Conservation (phyloP, 2,888 invertebrate species). For the Drosophila greeni region DNA sequence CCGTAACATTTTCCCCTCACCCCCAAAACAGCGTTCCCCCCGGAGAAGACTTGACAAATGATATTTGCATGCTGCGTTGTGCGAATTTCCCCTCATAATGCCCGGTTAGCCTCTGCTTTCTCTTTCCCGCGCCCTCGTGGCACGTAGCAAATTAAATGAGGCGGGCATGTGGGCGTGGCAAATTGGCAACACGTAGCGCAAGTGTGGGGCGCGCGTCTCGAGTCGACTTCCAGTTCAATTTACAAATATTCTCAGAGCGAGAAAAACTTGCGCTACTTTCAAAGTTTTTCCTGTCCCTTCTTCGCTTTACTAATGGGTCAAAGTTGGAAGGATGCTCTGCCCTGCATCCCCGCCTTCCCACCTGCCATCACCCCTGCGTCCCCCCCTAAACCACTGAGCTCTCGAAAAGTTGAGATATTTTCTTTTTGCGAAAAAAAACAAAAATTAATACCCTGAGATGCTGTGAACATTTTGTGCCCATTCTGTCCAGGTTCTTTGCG, state of each 20-base stretch:
- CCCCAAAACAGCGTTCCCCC: slow-evolving; percentile 1
- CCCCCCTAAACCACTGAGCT: slow-evolving; percentile 57
- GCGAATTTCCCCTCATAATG: slow-evolving; percentile 29
- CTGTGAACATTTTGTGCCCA: slow-evolving; percentile 53
- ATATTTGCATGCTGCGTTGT: slow-evolving; percentile 67
- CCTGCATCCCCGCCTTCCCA: slow-evolving; percentile 22
- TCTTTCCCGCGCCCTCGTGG: slow-evolving; percentile 3
- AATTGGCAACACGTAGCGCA: slow-evolving; percentile 59
- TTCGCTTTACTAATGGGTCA: slow-evolving; percentile 53
- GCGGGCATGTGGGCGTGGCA: slow-evolving; percentile 47
- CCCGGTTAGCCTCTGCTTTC: slow-evolving; percentile 32
- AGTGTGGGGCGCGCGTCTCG: slow-evolving; percentile 19
- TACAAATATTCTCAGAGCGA: slow-evolving; percentile 51
- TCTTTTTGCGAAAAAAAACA: background rate
- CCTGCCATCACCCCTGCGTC: slow-evolving; percentile 1
- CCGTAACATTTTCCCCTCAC: slow-evolving; percentile 9
- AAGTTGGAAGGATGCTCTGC: slow-evolving; percentile 62
- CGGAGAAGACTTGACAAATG: slow-evolving; percentile 27
- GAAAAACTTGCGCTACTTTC: slow-evolving; percentile 55
- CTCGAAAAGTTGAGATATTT: slow-evolving; percentile 63
- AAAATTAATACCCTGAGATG: slow-evolving; percentile 52
- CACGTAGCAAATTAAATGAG: slow-evolving; percentile 67
- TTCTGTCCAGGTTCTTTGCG: slow-evolving; percentile 13
- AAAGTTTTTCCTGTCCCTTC: slow-evolving; percentile 33
- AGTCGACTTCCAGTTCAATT: slow-evolving; percentile 53